These are phyloP conservation scores for Synanthedon myopaeformis DNA, from an alignment of 2,888 invertebrate genomes.

Conservation along the genomic window DNA sequence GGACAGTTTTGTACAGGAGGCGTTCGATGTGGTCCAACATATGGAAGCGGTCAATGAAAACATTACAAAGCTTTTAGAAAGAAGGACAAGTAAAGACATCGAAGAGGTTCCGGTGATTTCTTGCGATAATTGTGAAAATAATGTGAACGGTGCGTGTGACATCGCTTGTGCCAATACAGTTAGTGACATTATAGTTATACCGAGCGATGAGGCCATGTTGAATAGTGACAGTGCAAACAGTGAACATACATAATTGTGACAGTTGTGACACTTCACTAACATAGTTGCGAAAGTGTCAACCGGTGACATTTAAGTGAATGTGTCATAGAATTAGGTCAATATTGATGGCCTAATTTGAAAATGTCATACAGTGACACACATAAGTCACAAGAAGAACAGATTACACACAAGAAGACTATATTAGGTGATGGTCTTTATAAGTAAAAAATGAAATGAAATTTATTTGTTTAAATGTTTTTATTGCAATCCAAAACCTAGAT, in stretches of 20 bases:
- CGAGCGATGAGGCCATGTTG: constrained; percentile 51
- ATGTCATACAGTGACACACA: too few relatives aligned
- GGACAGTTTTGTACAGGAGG: constrained; percentile 12
- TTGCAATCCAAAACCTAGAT: too few relatives aligned
- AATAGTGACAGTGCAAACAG: constrained; percentile 19
- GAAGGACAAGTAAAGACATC: constrained; percentile 7
- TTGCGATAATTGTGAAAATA: constrained; percentile 26
- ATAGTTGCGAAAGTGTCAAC: too few relatives aligned
- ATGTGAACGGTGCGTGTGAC: constrained; percentile 25
- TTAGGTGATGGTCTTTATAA: too few relatives aligned
- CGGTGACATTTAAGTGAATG: too few relatives aligned
- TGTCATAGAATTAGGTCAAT: too few relatives aligned
- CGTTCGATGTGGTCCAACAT: constrained; percentile 1
- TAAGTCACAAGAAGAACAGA: too few relatives aligned
- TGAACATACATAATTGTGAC: neutral
- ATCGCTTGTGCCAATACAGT: constrained; percentile 38
- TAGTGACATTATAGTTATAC: constrained; percentile 52
- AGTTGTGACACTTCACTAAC: too few relatives aligned
- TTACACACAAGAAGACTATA: too few relatives aligned
- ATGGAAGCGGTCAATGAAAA: constrained; percentile 15
- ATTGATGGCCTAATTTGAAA: too few relatives aligned
- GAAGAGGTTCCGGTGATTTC: constrained; percentile 11
- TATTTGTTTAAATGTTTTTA: too few relatives aligned
- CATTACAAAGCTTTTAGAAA: neutral
- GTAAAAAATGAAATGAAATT: too few relatives aligned